These are phyloP conservation scores for Hymenopus coronatus DNA, from an alignment of 2,888 invertebrate species.

Conservation along the genomic window DNA sequence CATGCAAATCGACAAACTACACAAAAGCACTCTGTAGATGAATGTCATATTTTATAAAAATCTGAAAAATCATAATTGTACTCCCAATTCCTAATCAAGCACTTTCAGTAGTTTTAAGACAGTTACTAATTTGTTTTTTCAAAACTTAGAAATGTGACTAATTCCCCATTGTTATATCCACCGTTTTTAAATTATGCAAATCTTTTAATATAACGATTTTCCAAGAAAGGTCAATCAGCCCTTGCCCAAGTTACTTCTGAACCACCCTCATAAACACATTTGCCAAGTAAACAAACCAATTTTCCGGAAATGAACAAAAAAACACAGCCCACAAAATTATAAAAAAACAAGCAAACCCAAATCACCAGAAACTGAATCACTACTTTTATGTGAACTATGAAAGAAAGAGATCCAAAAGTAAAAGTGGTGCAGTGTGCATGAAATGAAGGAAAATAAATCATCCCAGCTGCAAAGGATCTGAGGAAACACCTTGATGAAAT, in stretches of 20 bases:
- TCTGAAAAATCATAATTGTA: too few relatives aligned
- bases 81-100: too few relatives aligned
- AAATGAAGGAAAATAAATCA: conserved; percentile 35
- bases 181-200: too few relatives aligned
- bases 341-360: conserved; percentile 4
- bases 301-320: neutral
- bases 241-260: neutral
- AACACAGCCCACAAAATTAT: neutral
- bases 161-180: too few relatives aligned
- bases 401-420: conserved; percentile 21
- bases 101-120: too few relatives aligned
- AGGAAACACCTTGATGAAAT: conserved; percentile 55
- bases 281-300: neutral
- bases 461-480: conserved; percentile 44
- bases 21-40: neutral
- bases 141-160: too few relatives aligned
- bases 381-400: conserved; percentile 8
- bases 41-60: neutral
- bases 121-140: too few relatives aligned
- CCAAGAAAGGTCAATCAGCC: neutral
- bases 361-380: neutral
- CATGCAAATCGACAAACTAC: neutral
- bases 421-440: neutral
- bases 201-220: neutral
- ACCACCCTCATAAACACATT: neutral